These are phyloP conservation scores for Pharmacophagus antenor DNA, from an alignment of 2,888 invertebrate genomes.

Conservation along the genomic window DNA sequence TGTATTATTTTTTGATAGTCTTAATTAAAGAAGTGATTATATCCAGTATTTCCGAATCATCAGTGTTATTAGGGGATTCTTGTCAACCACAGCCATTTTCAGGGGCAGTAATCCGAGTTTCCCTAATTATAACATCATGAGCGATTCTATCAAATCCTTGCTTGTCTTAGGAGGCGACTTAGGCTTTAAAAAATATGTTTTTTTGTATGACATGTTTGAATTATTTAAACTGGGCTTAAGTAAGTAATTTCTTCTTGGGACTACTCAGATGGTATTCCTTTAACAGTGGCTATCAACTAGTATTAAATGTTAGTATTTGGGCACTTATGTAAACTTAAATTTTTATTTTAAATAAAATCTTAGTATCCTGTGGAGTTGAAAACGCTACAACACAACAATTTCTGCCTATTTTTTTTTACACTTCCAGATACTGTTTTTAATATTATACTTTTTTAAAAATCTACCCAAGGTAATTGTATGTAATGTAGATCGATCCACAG, in stretches of 20 bases:
- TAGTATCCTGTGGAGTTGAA: slow-evolving; percentile 1
- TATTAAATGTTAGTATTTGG: too few relatives aligned
- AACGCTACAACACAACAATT: slow-evolving; percentile 1
- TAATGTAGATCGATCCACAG: neutral
- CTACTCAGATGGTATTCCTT: too few relatives aligned
- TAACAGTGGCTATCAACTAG: too few relatives aligned
- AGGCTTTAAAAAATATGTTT: slow-evolving; percentile 1
- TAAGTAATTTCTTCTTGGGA: too few relatives aligned
- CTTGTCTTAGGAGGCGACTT: neutral
- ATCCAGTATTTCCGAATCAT: slow-evolving; percentile 6
- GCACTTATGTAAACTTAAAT: neutral
- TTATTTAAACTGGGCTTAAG: neutral
- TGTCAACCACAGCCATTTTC: neutral
- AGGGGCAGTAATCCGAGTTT: too few relatives aligned
- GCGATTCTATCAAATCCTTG: too few relatives aligned
- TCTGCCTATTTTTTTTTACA: neutral
- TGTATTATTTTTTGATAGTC: neutral
- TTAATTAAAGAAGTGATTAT: slow-evolving; percentile 3
- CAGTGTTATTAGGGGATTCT: slow-evolving; percentile 4
- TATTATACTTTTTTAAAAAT: neutral
- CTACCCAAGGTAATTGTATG: neutral
- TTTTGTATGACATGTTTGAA: slow-evolving; percentile 2
- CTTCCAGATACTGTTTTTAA: too few relatives aligned
- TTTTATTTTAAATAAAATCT: slow-evolving; percentile 3
- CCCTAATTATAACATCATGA: too few relatives aligned